Base-by-base conservation (phyloP, 2,888 invertebrate species). In the Tachina lurida region DNA sequence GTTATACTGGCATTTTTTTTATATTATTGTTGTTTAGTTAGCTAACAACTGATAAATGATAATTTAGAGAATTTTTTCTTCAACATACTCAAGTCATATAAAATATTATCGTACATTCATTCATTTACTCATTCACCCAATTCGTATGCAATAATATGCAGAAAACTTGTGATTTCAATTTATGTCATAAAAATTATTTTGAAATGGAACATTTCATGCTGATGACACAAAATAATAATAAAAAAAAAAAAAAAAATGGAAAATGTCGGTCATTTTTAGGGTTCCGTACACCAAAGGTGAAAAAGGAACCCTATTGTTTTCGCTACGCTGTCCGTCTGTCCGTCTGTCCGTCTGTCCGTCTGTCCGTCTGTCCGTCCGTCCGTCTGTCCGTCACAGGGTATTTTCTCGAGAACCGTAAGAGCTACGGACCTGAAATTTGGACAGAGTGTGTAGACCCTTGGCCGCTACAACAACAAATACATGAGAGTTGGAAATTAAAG, bases 1-100 rank as follows among this genome's bases (percentile, higher is more conserved):
- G 67, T 81, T 74, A 74, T 80, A 80, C 45, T 22, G n/a, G 12
- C n/a, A 5, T 62, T 78, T 52, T 19, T 41, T 52, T 13, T 54
- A 12, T 41, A 12, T 41, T n/a, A 17, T 52, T 41, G 49, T 54
- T 45, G 13, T 56, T 74, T 74, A 54, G 58, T 49, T 31, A 65
- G 10, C 65, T 67, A 49, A 56, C 47, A 15, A 22, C n/a, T 56
- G 10, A n/a, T 39, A 17, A 52, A 60, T 68, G 80, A 74, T 74
- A 74, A 81, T 68, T 81, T 60, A 52, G 60, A 74, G 49, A 60
- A 60, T 65, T 73, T n/a, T 79, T 71, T 54, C 63, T 63, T 56
- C 47, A 22, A 56, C 10, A 62, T 54, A 49, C 31, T 31, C 47
- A 76, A 76, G 63, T 74, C 65, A 67, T 54, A 58, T 22, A n/a